Percentiles rank a stretch among this genome's conserved stretches.
Evolutionary conservation across 2,797 vertebrate species (phyloP).

Genomic region (Trematomus bernacchii): DNA sequence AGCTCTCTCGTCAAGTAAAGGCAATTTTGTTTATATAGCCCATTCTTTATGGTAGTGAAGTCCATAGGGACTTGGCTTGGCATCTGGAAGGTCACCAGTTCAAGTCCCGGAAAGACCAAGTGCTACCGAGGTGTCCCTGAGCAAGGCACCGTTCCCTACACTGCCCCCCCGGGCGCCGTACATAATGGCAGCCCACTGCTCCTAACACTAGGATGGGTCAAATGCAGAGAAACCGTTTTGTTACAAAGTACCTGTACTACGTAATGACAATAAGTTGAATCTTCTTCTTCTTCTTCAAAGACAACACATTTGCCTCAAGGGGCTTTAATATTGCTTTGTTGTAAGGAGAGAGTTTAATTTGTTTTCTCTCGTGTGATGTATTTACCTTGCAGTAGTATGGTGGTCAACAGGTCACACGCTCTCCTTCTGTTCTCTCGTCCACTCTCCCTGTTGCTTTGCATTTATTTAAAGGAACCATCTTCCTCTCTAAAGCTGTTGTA

Average conservation of each 20-base stretch:
- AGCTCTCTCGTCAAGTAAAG: not conserved
- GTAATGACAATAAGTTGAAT: no score
- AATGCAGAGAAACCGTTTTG: no score
- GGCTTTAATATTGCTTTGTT: not conserved
- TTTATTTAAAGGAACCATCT: not conserved
- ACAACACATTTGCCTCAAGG: not conserved
- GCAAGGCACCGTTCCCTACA: no score
- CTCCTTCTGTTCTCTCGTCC: not conserved
- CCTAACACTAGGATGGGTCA: no score
- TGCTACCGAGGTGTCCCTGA: no score
- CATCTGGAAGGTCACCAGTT: no score
- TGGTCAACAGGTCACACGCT: not conserved
- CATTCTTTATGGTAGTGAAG: no score
- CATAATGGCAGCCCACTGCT: no score
- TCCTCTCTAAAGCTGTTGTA: not conserved
- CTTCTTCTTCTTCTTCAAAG: not conserved
- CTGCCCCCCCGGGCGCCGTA: no score
- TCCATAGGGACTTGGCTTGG: no score
- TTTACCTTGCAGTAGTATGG: not conserved
- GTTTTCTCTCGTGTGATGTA: not conserved
- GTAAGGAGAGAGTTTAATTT: not conserved
- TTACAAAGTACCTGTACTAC: no score
- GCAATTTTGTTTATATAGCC: not conserved
- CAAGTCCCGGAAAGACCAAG: no score
- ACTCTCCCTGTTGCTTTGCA: not conserved